A percentile compares a stretch with the other conserved stretches of the same genome.
These are phyloP conservation scores for Alviniconcha strummeri DNA, from an alignment of 2,888 invertebrate genomes.

Conservation along the genomic window DNA sequence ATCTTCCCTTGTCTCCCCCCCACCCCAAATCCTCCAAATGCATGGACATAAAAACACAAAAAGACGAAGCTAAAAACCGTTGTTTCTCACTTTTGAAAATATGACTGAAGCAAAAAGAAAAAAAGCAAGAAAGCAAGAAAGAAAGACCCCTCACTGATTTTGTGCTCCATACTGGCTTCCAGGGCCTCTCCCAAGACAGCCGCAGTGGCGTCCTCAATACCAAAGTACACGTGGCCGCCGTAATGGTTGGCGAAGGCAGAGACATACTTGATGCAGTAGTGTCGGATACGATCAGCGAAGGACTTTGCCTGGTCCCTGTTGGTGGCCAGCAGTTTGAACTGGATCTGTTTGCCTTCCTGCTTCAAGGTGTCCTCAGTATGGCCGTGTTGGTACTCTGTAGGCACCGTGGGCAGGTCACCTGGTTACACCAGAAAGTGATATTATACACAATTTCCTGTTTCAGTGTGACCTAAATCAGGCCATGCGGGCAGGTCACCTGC, in stretches of 20 bases:
- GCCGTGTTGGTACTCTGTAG: conserved; percentile 48
- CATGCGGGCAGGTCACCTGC: conserved; percentile 33
- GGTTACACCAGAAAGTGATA: not conserved
- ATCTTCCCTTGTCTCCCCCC: no score
- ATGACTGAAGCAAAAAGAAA: no score
- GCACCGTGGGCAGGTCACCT: conserved; percentile 54
- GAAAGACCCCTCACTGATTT: conserved; percentile 45
- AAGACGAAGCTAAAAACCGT: no score
- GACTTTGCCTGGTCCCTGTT: conserved; percentile 34
- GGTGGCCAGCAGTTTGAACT: conserved; percentile 56
- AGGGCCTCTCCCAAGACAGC: conserved; percentile 58
- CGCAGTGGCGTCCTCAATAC: conserved; percentile 59
- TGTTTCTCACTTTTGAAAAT: no score
- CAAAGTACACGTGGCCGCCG: conserved; percentile 64
- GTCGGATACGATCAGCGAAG: conserved; percentile 51
- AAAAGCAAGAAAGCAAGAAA: not conserved
- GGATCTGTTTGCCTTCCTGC: conserved; percentile 64
- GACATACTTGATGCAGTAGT: conserved; percentile 51
- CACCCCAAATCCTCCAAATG: no score
- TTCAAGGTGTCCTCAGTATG: conserved; percentile 53
- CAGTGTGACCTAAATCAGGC: no score
- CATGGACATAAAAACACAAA: no score
- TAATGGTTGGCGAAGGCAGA: conserved; percentile 65
- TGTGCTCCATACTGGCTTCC: conserved; percentile 46
- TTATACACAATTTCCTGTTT: no score